Conservation (phyloP, 2,888 invertebrate genomes). For the Aphidius colemani region DNA sequence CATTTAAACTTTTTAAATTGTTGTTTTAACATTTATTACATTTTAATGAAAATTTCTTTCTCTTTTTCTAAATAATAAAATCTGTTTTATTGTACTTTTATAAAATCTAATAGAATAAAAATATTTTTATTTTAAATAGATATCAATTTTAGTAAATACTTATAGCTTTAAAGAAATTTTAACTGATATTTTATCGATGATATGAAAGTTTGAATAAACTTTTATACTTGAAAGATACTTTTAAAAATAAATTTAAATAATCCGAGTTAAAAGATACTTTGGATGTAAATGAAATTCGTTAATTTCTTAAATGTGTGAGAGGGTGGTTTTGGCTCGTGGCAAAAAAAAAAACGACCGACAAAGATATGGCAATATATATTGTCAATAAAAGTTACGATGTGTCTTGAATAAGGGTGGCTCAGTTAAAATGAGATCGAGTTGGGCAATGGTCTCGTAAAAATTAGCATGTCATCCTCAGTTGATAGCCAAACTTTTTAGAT, state of each 20-base stretch:
- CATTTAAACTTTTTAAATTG: too few relatives aligned
- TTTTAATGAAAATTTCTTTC: too few relatives aligned
- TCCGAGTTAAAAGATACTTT: conserved; percentile 27
- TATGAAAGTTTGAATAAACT: conserved; percentile 26
- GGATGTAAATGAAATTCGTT: conserved; percentile 32
- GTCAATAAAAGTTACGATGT: conserved; percentile 3
- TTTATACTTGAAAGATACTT: conserved; percentile 10
- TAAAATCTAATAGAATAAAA: too few relatives aligned
- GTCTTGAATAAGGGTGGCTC: conserved; percentile 7
- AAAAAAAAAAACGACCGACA: background rate
- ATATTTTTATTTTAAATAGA: too few relatives aligned
- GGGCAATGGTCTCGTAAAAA: conserved; percentile 27
- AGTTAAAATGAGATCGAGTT: background rate
- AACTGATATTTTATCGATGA: background rate
- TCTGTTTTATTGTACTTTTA: too few relatives aligned
- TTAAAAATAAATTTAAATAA: conserved; percentile 23
- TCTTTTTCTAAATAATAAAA: too few relatives aligned
- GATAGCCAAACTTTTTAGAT: conserved; percentile 28
- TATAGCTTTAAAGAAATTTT: too few relatives aligned
- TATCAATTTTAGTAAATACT: too few relatives aligned
- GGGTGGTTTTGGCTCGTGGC: background rate
- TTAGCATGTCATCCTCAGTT: conserved; percentile 29
- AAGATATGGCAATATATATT: conserved; percentile 3
- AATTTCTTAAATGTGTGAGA: conserved; percentile 27
- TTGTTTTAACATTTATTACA: too few relatives aligned